Conservation (phyloP, 2,113 vertebrate genomes). For the Scartelaos histophorus region DNA sequence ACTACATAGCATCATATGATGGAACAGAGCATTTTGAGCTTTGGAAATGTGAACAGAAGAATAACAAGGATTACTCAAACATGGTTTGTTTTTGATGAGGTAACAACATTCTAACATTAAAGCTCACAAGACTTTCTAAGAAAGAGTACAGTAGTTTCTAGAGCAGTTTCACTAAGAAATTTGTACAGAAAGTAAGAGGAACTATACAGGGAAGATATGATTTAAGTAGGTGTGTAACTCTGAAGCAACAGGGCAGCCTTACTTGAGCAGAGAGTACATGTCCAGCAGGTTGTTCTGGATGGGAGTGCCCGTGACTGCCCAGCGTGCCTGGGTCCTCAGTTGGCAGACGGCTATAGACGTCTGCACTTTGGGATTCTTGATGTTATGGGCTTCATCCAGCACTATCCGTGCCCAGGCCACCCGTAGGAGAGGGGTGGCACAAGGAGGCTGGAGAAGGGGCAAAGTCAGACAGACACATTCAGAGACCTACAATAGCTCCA, state of each 20-base stretch:
- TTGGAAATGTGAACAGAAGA: too few relatives aligned
- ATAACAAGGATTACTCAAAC: too few relatives aligned
- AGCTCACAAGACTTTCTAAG: too few relatives aligned
- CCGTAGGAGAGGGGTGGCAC: conserved; percentile 77
- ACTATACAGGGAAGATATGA: too few relatives aligned
- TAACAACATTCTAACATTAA: too few relatives aligned
- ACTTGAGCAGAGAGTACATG: conserved; percentile 95
- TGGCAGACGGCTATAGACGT: conserved; percentile 89
- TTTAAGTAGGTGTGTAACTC: too few relatives aligned
- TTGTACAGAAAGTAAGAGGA: too few relatives aligned
- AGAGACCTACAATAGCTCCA: not conserved
- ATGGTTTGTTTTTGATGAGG: too few relatives aligned
- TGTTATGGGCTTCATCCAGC: conserved; percentile 92
- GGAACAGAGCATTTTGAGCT: too few relatives aligned
- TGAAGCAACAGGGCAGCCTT: conserved; percentile 43
- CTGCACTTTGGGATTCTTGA: conserved; percentile 93
- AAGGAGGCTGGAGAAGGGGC: conserved; percentile 22
- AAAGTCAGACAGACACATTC: not conserved
- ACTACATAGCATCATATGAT: too few relatives aligned
- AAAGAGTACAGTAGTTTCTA: too few relatives aligned
- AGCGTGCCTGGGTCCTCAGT: conserved; percentile 83
- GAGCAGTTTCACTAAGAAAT: too few relatives aligned
- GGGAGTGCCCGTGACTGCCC: conserved; percentile 94
- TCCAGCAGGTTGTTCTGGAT: conserved; percentile 98
- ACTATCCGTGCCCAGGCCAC: conserved; percentile 88